phyloP scores from a whole-genome alignment of 2,797 vertebrate species.

The Peromyscus aztecus region DNA sequence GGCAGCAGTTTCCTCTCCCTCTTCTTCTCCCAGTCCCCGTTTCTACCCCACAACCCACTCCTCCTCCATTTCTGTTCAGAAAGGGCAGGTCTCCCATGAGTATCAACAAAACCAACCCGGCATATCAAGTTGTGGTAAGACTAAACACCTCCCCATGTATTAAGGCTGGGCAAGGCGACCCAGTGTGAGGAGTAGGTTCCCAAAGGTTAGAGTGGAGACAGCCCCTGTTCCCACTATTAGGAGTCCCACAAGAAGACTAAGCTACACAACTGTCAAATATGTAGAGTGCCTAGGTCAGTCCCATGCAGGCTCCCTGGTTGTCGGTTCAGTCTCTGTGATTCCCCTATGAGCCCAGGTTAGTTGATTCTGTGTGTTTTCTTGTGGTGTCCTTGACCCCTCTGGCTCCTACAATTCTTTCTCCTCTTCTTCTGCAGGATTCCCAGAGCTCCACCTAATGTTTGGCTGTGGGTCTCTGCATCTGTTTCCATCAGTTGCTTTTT shows the following conservation, averaged over 20 bases:
- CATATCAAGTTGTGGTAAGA: neutral
- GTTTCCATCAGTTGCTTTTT: neutral
- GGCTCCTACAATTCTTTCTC: neutral
- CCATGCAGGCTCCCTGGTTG: neutral
- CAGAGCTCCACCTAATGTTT: neutral
- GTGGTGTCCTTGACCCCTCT: neutral
- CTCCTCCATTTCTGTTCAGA: neutral
- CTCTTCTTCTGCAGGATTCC: neutral
- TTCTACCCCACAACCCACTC: neutral
- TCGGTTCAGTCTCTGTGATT: neutral
- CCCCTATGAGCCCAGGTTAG: too few relatives aligned
- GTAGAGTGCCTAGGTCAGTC: neutral
- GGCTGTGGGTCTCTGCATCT: neutral
- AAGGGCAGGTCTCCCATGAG: neutral
- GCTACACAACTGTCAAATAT: neutral
- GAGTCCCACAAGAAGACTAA: neutral
- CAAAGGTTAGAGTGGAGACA: neutral
- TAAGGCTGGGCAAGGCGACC: neutral
- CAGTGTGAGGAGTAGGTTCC: neutral
- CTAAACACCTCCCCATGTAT: too few relatives aligned
- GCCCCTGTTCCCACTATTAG: neutral
- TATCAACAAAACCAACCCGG: neutral
- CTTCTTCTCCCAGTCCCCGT: neutral
- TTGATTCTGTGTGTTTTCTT: neutral
- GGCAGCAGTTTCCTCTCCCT: neutral